These are phyloP conservation scores for Brachionus angularis DNA, from an alignment of 1,140 invertebrate genomes.

Conservation along the genomic window DNA sequence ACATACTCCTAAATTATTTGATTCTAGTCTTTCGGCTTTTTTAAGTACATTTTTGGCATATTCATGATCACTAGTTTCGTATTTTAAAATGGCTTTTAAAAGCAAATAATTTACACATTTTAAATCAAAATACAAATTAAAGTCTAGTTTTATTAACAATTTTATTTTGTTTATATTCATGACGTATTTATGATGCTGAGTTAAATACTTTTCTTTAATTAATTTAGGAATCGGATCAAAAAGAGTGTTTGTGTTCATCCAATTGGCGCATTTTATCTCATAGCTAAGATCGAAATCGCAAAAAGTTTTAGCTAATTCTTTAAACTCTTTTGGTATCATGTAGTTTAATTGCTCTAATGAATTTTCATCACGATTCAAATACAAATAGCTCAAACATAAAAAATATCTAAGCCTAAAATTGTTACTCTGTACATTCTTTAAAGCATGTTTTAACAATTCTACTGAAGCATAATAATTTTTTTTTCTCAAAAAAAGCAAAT, in stretches of 20 bases:
- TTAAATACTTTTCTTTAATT: slow-evolving; percentile 5
- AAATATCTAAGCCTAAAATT: slow-evolving; percentile 1
- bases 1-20: neutral
- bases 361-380: neutral
- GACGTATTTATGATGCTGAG: slow-evolving; percentile 13
- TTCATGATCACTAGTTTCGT: slow-evolving; percentile 5
- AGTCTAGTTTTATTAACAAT: neutral
- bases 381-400: neutral
- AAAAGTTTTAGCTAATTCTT: neutral
- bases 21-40: slow-evolving; percentile 21
- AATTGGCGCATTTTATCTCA: neutral
- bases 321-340: slow-evolving; percentile 7
- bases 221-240: slow-evolving; percentile 33
- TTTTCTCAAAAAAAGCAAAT: slow-evolving; percentile 7
- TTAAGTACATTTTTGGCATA: neutral
- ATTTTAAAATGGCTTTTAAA: slow-evolving; percentile 19
- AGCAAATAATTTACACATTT: slow-evolving; percentile 30
- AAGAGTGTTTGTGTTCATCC: neutral
- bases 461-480: neutral
- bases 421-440: neutral
- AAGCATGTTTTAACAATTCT: neutral
- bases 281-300: neutral
- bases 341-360: slow-evolving; percentile 3
- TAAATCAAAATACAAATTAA: slow-evolving; percentile 28
- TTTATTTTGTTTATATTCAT: slow-evolving; percentile 7